Evolutionary conservation across 2,797 vertebrate genomes (phyloP).

Genomic region (Pelodytes ibericus): DNA sequence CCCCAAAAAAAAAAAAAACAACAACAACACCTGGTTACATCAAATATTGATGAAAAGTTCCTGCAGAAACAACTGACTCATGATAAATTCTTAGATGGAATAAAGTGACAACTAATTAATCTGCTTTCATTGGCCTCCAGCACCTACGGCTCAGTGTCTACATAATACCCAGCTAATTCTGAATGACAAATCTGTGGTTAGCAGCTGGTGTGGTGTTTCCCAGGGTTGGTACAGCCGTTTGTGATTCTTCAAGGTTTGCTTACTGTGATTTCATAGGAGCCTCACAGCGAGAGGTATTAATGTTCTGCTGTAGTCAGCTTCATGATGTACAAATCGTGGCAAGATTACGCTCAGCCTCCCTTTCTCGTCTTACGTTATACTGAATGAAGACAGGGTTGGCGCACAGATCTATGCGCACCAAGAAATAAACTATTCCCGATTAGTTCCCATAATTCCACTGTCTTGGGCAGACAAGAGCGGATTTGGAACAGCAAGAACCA

Average conservation of each 20-base stretch:
- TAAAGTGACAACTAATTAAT: background rate
- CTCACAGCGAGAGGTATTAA: background rate
- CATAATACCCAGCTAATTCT: background rate
- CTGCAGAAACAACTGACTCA: background rate
- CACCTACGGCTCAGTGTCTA: background rate
- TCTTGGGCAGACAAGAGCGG: background rate
- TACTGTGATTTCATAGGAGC: constrained; percentile 12
- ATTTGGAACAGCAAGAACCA: too few relatives aligned
- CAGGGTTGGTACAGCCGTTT: too few relatives aligned
- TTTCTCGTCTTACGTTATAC: too few relatives aligned
- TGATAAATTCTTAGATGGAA: background rate
- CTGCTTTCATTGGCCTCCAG: background rate
- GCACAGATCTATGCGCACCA: too few relatives aligned
- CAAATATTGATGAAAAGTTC: background rate
- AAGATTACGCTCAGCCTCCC: too few relatives aligned
- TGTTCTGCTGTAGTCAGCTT: constrained; percentile 28
- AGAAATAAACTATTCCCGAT: constrained; percentile 1
- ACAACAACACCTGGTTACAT: too few relatives aligned
- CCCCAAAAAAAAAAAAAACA: too few relatives aligned
- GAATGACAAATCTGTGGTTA: background rate
- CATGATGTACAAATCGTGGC: too few relatives aligned
- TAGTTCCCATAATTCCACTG: constrained; percentile 9
- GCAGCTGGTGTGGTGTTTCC: background rate
- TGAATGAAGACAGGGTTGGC: too few relatives aligned
- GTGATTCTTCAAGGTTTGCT: background rate